phyloP scores from a whole-genome alignment of 2,113 vertebrate genomes.

The Pseudorectes ferrugineus region DNA sequence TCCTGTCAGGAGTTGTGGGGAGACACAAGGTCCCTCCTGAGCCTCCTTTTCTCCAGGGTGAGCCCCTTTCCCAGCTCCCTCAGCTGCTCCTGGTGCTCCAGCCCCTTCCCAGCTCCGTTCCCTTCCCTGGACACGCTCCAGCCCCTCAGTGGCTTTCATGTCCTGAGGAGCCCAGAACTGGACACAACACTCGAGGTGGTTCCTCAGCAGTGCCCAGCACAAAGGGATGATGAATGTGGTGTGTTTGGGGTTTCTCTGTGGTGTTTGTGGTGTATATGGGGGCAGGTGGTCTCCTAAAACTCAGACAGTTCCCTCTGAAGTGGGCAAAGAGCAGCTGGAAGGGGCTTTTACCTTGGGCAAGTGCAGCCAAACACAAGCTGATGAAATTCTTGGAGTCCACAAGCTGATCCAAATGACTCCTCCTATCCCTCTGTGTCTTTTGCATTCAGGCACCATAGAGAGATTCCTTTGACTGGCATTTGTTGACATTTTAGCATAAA shows the following conservation, averaged over 20 bases:
- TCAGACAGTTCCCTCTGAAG: neutral
- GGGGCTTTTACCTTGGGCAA: neutral
- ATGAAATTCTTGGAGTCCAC: neutral
- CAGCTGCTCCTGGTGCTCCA: neutral
- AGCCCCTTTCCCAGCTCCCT: neutral
- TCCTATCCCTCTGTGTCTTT: neutral
- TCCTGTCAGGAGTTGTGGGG: neutral
- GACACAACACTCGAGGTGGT: neutral
- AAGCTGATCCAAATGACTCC: neutral
- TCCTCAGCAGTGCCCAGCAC: neutral
- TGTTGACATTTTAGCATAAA: constrained; percentile 47
- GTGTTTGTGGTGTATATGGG: neutral
- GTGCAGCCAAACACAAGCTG: neutral
- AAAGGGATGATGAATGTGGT: neutral
- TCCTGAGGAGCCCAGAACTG: rapidly evolving
- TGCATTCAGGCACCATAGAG: constrained; percentile 23
- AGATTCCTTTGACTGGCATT: constrained; percentile 48
- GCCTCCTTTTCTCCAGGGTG: neutral
- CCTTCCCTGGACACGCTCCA: rapidly evolving
- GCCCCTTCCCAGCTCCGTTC: neutral
- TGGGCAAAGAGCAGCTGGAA: neutral
- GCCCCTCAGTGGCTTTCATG: neutral
- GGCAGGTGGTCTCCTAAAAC: neutral
- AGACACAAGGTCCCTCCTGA: neutral
- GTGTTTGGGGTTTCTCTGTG: neutral